Conservation (phyloP, 2,888 invertebrate genomes). For the Aspidiotus destructor region DNA sequence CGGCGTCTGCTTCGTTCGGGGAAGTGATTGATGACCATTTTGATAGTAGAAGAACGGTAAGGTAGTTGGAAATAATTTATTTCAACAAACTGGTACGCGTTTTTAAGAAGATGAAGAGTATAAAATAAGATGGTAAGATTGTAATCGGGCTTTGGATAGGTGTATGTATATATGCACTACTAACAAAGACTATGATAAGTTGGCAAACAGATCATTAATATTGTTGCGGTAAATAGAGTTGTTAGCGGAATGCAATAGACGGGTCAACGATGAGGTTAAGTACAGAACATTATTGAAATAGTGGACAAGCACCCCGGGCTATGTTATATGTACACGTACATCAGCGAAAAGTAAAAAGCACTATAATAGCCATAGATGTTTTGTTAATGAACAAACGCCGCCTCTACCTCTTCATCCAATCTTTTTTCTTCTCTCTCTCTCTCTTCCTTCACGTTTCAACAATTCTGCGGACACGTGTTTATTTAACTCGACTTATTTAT, state of each 20-base stretch:
- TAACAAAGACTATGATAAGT: slow-evolving; percentile 18
- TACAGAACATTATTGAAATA: slow-evolving; percentile 30
- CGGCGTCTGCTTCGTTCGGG: slow-evolving; percentile 9
- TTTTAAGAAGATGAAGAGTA: slow-evolving; percentile 14
- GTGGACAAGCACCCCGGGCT: slow-evolving; percentile 23
- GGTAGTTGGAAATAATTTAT: slow-evolving; percentile 19
- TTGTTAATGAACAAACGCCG: slow-evolving; percentile 17
- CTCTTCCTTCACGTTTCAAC: no score
- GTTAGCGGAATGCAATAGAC: slow-evolving; percentile 26
- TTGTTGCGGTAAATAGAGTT: slow-evolving; percentile 30
- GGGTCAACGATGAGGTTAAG: slow-evolving; percentile 24
- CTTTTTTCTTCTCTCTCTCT: no score
- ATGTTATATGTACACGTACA: slow-evolving; percentile 13
- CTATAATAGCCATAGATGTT: slow-evolving; percentile 11
- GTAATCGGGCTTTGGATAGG: slow-evolving; percentile 13
- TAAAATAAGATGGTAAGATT: slow-evolving; percentile 28
- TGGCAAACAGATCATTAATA: slow-evolving; percentile 30
- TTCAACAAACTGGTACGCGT: slow-evolving; percentile 20
- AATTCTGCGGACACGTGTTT: no score
- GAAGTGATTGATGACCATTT: slow-evolving; percentile 28
- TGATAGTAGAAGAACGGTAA: slow-evolving; percentile 25
- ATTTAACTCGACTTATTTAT: no score
- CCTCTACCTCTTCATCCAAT: no score
- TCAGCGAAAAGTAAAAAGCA: slow-evolving; percentile 20
- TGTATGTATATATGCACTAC: slow-evolving; percentile 14